Conservation (phyloP, 2,797 vertebrate species). For the Pseudochromis fuscus region DNA sequence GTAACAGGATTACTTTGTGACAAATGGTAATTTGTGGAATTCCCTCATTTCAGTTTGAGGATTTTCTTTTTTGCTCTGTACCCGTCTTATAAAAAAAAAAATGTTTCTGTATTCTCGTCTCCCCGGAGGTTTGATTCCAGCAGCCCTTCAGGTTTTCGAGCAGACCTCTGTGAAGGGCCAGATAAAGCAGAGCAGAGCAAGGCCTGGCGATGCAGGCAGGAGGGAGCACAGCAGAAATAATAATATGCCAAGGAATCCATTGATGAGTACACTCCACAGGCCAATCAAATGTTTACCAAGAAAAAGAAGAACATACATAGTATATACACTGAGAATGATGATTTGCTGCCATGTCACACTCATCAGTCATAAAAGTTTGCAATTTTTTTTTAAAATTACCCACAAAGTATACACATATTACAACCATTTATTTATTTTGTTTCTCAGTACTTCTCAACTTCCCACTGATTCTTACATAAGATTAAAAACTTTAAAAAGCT, state of each 20-base stretch:
- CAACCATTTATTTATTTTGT: neutral
- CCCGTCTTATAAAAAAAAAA: conserved; percentile 54
- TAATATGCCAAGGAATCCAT: conserved; percentile 64
- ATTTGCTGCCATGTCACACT: conserved; percentile 59
- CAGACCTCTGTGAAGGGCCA: conserved; percentile 81
- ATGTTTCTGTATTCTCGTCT: conserved; percentile 72
- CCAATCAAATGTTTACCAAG: conserved; percentile 24
- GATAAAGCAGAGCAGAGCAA: conserved; percentile 82
- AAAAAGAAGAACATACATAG: conserved; percentile 34
- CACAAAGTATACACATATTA: neutral
- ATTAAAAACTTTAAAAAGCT: neutral
- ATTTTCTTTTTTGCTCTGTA: conserved; percentile 78
- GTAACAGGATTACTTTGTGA: conserved; percentile 89
- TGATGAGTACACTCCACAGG: conserved; percentile 48
- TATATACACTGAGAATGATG: conserved; percentile 17
- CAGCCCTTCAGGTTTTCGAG: conserved; percentile 83
- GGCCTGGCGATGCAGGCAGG: conserved; percentile 62
- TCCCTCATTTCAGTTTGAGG: conserved; percentile 85
- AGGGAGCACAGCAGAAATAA: conserved; percentile 65
- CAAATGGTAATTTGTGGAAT: conserved; percentile 88
- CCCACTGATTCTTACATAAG: neutral
- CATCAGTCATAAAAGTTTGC: neutral
- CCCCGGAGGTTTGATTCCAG: conserved; percentile 81
- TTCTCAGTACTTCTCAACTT: neutral
- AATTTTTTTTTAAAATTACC: neutral